A percentile compares a stretch with the other conserved stretches of the same genome.
Conservation (phyloP, 2,888 invertebrate species). For the Drosophila barbarae region DNA sequence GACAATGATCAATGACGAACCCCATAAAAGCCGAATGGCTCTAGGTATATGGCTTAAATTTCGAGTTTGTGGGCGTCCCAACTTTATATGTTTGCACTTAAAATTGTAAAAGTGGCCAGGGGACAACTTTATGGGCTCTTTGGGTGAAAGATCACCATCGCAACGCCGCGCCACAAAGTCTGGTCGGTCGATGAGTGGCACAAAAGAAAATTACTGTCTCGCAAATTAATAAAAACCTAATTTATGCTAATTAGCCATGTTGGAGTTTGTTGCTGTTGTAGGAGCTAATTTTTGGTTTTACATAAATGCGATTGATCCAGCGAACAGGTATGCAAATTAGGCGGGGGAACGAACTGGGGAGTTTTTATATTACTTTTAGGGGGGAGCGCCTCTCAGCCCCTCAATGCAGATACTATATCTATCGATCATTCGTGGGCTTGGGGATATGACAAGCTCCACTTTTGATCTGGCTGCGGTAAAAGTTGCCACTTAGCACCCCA, state of each 20-base stretch:
- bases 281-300: conserved; percentile 55
- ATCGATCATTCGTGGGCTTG: conserved; percentile 34
- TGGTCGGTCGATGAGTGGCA: conserved; percentile 43
- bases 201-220: conserved; percentile 67
- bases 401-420: conserved; percentile 23
- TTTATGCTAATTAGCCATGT: conserved; percentile 65
- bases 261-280: conserved; percentile 26
- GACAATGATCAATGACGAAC: conserved; percentile 63
- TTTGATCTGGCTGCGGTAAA: conserved; percentile 34
- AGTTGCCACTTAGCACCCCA: conserved; percentile 44
- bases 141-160: conserved; percentile 58
- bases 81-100: conserved; percentile 38
- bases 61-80: conserved; percentile 48
- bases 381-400: conserved; percentile 15
- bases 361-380: not conserved
- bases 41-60: conserved; percentile 31
- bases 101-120: conserved; percentile 56
- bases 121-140: conserved; percentile 37
- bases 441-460: conserved; percentile 30
- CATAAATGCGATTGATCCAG: conserved; percentile 47
- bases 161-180: conserved; percentile 65
- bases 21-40: conserved; percentile 27
- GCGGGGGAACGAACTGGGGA: conserved; percentile 13
- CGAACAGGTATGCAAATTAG: conserved; percentile 59
- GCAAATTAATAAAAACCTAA: conserved; percentile 71